phyloP scores from a whole-genome alignment of 2,888 invertebrate genomes.

The Toxonevra muliebris region DNA sequence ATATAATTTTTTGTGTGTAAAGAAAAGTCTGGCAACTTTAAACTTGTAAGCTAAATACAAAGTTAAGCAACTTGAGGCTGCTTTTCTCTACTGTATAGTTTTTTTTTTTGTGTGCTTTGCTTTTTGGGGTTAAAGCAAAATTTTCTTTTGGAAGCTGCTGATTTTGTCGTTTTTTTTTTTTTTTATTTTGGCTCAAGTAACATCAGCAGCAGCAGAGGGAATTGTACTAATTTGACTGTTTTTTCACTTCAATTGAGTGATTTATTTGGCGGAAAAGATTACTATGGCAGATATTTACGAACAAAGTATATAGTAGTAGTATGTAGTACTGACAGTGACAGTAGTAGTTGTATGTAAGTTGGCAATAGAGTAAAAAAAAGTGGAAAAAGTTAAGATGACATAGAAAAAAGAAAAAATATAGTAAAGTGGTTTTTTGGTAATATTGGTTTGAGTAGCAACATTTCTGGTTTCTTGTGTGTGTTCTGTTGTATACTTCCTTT shows the following conservation, averaged over 20 bases:
- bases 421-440: no score
- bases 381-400: not conserved
- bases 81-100: conserved; percentile 11
- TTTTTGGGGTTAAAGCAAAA: no score
- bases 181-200: not conserved
- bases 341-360: conserved; percentile 10
- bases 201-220: conserved; percentile 24
- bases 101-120: conserved; percentile 12
- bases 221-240: conserved; percentile 54
- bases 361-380: not conserved
- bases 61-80: conserved; percentile 26
- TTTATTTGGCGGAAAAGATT: conserved; percentile 64
- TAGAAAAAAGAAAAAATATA: conserved; percentile 16
- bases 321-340: not conserved
- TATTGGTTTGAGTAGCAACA: conserved; percentile 11
- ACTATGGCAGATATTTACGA: no score
- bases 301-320: not conserved
- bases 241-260: conserved; percentile 57
- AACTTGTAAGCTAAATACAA: conserved; percentile 26
- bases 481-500: no score
- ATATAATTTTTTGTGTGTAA: not conserved
- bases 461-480: conserved; percentile 14
- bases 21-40: conserved; percentile 9
- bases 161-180: not conserved
- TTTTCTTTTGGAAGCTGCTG: no score